These are phyloP conservation scores for Sceloporus tristichus DNA, from an alignment of 2,113 vertebrate genomes.

Conservation along the genomic window DNA sequence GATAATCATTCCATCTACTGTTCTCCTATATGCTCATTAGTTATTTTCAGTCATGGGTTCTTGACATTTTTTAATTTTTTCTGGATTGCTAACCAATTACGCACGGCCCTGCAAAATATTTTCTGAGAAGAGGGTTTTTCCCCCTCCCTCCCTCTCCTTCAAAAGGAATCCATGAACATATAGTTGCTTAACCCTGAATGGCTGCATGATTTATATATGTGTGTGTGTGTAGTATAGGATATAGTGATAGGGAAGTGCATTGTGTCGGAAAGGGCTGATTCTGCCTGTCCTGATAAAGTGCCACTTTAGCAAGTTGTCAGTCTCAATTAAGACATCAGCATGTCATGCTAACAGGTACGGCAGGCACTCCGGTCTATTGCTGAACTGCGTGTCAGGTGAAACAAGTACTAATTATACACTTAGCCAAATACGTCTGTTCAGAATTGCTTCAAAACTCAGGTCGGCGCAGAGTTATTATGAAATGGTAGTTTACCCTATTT, in stretches of 20 bases:
- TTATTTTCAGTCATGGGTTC: conserved; percentile 27
- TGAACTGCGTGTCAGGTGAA: conserved; percentile 83
- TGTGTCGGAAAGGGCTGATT: conserved; percentile 62
- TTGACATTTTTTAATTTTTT: conserved; percentile 44
- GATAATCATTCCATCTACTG: conserved; percentile 19
- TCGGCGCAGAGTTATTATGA: conserved; percentile 76
- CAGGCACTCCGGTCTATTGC: conserved; percentile 76
- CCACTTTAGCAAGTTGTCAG: conserved; percentile 80
- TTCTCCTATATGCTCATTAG: neutral
- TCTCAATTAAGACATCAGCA: conserved; percentile 83
- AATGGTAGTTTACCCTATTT: conserved; percentile 80
- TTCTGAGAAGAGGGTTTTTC: too few relatives aligned
- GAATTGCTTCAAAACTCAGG: conserved; percentile 79
- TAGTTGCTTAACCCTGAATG: conserved; percentile 37
- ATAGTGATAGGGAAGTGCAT: conserved; percentile 41
- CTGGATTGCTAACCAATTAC: neutral
- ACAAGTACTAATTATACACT: conserved; percentile 81
- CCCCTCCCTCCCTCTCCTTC: fast-evolving
- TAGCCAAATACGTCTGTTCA: conserved; percentile 76
- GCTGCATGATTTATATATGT: conserved; percentile 33
- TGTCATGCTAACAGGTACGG: conserved; percentile 79
- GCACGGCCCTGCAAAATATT: neutral
- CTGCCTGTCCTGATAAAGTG: conserved; percentile 58
- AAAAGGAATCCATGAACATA: neutral
- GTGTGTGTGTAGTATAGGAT: too few relatives aligned